phyloP scores from a whole-genome alignment of 2,888 invertebrate species.

The Pachliopta kotzebuea region DNA sequence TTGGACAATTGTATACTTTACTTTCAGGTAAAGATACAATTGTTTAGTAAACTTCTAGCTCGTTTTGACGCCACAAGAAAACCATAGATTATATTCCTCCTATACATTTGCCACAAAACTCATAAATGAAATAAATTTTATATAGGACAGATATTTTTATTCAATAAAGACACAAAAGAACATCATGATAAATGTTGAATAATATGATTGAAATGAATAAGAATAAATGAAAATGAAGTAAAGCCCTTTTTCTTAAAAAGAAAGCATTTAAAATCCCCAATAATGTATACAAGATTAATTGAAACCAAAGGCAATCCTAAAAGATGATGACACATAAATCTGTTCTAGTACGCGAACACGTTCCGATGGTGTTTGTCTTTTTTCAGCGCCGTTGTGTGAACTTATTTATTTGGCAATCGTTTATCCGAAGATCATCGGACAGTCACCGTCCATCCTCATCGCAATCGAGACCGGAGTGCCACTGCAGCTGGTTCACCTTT shows the following conservation, averaged over 20 bases:
- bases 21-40: too few species aligned
- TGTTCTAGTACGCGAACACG: constrained; percentile 18
- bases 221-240: constrained; percentile 19
- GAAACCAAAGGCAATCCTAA: constrained; percentile 21
- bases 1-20: too few species aligned
- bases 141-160: constrained; percentile 33
- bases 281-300: constrained; percentile 21
- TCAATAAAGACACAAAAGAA: constrained; percentile 33
- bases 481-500: constrained; percentile 61
- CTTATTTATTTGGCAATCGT: constrained; percentile 37
- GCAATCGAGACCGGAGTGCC: constrained; percentile 52
- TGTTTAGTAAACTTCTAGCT: too few species aligned
- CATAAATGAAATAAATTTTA: constrained; percentile 22
- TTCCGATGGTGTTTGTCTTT: constrained; percentile 9
- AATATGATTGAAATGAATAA: constrained; percentile 25
- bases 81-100: too few species aligned
- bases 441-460: constrained; percentile 44
- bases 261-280: constrained; percentile 20
- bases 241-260: constrained; percentile 15
- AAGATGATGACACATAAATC: constrained; percentile 17
- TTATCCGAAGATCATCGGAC: constrained; percentile 36
- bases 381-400: constrained; percentile 29
- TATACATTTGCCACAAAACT: too few species aligned
- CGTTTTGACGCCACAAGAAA: too few species aligned
- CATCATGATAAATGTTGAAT: constrained; percentile 29